Evolutionary conservation across 2,113 vertebrate genomes (phyloP), one percentile per base, ranked within the genome.

Genomic region (Rhinolophus sinicus): DNA sequence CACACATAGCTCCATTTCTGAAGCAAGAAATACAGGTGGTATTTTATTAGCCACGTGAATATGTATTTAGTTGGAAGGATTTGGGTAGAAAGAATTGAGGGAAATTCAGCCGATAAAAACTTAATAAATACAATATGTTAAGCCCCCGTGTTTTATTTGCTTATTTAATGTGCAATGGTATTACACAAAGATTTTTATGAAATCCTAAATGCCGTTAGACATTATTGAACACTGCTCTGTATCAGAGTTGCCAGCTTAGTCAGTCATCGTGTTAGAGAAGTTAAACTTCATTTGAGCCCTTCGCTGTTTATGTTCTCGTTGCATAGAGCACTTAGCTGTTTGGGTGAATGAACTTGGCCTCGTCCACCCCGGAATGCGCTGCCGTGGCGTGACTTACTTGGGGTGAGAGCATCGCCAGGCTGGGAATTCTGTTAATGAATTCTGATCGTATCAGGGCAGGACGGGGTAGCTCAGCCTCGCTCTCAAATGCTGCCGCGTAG

Each of bases 81-180:
- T 47, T 40, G 0, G 1, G 0, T 1, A 13, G 6, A n/a, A 58
- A 50, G 38, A 30, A 65, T 6, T 0, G 19, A 72, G 70, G 44
- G 35, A 70, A 35, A 81, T 22, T 38, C 52, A 30, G n/a, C 24
- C 0, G 26, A 52, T 5, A 8, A 50, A 93, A 72, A 15, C 22
- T 64, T 65, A 14, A 69, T 33, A 64, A 56, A 78, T 1, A 13
- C 24, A 30, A 78, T 52, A 30, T 4, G 47, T 15, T 21, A 52
- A 8, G 22, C 38, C 50, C 54, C 21, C 10, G 3, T 35, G 28
- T 65, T 78, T 78, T 70, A 50, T 8, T 33, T 21, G 26, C 14
- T 85, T 14, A 22, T 54, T 64, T 38, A 16, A 81, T 8, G 44
- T 15, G 33, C 72, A 62, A 26, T 26, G 54, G 54, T n/a, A 15